These are phyloP conservation scores for Philantomba maxwellii DNA, from an alignment of 2,113 vertebrate species.

Conservation along the genomic window DNA sequence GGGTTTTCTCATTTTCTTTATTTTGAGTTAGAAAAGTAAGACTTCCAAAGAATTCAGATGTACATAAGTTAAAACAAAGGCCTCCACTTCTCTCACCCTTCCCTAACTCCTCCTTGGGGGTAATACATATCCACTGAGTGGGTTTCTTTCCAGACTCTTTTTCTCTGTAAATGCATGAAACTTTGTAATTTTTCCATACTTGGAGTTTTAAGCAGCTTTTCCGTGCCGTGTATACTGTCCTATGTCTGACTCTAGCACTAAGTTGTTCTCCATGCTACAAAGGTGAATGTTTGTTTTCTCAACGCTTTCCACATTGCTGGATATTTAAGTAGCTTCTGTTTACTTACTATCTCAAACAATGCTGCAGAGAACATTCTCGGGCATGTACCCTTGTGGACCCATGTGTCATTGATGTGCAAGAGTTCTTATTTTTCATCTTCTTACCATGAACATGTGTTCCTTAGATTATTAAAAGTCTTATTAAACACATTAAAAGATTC, in stretches of 20 bases:
- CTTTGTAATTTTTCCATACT: not conserved
- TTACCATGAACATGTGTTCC: not conserved
- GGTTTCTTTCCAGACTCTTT: not conserved
- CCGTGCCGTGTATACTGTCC: fast-evolving
- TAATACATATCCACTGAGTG: fast-evolving
- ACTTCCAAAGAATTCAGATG: not conserved
- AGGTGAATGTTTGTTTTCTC: not conserved
- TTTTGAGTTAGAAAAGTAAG: not conserved
- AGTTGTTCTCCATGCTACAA: not conserved
- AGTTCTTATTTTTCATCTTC: not conserved
- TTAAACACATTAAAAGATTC: not conserved
- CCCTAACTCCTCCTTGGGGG: not conserved
- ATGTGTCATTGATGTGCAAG: not conserved
- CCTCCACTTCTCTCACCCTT: not conserved
- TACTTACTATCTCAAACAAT: not conserved
- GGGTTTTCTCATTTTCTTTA: not conserved
- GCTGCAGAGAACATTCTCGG: not conserved
- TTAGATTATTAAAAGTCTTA: not conserved
- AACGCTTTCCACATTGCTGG: not conserved
- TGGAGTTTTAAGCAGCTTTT: not conserved
- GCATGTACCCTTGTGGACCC: not conserved
- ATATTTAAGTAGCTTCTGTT: not conserved
- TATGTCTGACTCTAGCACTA: not conserved
- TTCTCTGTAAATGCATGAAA: not conserved
- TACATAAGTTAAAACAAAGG: not conserved